phyloP scores from a whole-genome alignment of 2,797 vertebrate species.

The Chrysocyon brachyurus region DNA sequence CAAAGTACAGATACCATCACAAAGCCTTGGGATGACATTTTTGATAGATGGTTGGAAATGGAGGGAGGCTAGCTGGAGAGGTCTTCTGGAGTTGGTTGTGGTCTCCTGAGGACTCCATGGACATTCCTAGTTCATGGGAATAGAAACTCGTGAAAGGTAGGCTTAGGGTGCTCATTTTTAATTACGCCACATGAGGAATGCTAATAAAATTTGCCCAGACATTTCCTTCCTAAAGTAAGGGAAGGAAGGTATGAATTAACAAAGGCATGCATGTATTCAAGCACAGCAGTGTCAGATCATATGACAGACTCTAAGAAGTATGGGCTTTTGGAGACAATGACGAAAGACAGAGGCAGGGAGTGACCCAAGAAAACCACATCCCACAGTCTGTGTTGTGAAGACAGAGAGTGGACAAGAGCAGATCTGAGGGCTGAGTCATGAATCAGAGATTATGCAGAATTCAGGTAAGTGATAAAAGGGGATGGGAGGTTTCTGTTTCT shows the following conservation, averaged over 20 bases:
- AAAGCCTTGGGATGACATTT: not conserved
- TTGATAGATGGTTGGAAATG: not conserved
- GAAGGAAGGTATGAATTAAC: not conserved
- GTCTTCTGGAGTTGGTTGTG: too few species aligned
- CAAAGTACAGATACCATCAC: not conserved
- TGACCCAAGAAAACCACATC: not conserved
- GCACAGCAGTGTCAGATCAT: accelerated
- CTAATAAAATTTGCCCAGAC: not conserved
- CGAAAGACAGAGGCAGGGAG: not conserved
- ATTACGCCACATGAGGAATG: not conserved
- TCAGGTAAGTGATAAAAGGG: not conserved
- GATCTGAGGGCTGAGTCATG: too few species aligned
- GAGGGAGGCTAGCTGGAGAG: not conserved
- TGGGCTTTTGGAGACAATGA: not conserved
- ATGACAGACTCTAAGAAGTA: not conserved
- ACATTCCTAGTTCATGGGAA: not conserved
- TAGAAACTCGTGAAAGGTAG: not conserved
- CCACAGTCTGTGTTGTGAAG: not conserved
- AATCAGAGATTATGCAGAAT: not conserved
- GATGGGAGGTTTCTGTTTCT: not conserved
- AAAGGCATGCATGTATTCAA: accelerated
- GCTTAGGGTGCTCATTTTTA: not conserved
- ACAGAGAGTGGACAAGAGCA: not conserved
- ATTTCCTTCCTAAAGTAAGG: not conserved
- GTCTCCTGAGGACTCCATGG: not conserved